These are phyloP conservation scores for Brenthis hecate DNA, from an alignment of 2,888 invertebrate genomes.

Conservation along the genomic window DNA sequence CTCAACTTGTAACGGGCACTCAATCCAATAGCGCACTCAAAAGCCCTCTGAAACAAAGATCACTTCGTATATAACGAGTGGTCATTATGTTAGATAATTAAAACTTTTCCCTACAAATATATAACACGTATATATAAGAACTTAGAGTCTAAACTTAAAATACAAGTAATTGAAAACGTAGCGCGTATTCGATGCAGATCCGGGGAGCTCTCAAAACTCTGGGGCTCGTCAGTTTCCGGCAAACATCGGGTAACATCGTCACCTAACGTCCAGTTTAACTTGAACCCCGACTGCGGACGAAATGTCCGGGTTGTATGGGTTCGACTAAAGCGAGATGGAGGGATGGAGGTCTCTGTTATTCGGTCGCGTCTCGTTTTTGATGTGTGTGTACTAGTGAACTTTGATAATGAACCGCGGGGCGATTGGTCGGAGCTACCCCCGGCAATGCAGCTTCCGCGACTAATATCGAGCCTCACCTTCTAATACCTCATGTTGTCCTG, in stretches of 20 bases:
- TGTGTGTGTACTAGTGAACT: conserved; percentile 79
- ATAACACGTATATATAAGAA: conserved; percentile 7
- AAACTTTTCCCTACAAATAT: conserved; percentile 16
- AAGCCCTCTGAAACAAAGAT: conserved; percentile 31
- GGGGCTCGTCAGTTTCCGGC: conserved; percentile 65
- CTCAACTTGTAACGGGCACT: conserved; percentile 4
- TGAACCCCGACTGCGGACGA: conserved; percentile 52
- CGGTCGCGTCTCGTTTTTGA: conserved; percentile 46
- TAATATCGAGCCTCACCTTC: conserved; percentile 37
- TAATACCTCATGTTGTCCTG: conserved; percentile 38
- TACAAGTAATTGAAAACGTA: conserved; percentile 12
- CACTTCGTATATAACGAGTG: conserved; percentile 26
- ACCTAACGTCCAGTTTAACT: conserved; percentile 51
- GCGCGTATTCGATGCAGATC: conserved; percentile 67
- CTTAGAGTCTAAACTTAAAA: conserved; percentile 23
- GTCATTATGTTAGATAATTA: conserved; percentile 26
- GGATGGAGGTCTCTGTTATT: conserved; percentile 49
- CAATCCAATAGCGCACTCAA: conserved; percentile 21
- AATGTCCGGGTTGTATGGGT: conserved; percentile 32
- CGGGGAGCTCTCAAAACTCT: conserved; percentile 69
- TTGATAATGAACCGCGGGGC: conserved; percentile 79
- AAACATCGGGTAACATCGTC: conserved; percentile 60
- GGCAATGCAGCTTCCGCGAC: conserved; percentile 55
- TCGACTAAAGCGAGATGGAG: conserved; percentile 39
- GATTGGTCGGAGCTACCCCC: conserved; percentile 61